Percentiles rank a stretch among this genome's conserved stretches.
Evolutionary conservation across 2,888 invertebrate genomes (phyloP).

Genomic region (Mamestra brassicae): DNA sequence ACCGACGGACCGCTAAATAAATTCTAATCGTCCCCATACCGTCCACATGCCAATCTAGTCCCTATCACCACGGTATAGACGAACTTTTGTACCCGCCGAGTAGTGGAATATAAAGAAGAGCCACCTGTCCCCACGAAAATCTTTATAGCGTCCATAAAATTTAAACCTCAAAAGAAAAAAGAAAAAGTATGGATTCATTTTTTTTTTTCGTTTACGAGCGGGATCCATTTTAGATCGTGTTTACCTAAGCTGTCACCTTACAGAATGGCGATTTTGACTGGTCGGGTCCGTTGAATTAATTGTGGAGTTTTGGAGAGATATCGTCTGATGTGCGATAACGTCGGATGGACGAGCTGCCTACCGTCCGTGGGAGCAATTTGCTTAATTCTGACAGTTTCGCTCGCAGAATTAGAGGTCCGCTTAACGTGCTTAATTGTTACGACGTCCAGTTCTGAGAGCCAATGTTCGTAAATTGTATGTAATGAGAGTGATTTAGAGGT

Average conservation of each 20-base stretch:
- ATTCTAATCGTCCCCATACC: constrained; percentile 82
- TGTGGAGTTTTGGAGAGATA: constrained; percentile 87
- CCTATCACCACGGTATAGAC: constrained; percentile 81
- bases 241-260: constrained; percentile 90
- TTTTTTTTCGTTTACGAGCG: constrained; percentile 84
- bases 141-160: constrained; percentile 90
- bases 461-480: constrained; percentile 67
- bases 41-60: constrained; percentile 84
- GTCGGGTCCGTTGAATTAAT: constrained; percentile 87
- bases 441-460: constrained; percentile 72
- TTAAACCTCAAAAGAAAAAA: constrained; percentile 89
- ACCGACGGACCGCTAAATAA: constrained; percentile 89
- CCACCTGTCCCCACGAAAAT: constrained; percentile 91
- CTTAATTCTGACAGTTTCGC: constrained; percentile 82
- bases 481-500: constrained; percentile 60
- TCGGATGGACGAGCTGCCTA: constrained; percentile 77
- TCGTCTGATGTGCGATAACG: constrained; percentile 87
- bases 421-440: constrained; percentile 81
- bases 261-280: constrained; percentile 90
- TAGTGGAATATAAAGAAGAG: constrained; percentile 89
- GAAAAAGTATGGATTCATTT: constrained; percentile 83
- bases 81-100: constrained; percentile 79
- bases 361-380: constrained; percentile 82
- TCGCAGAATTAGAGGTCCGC: constrained; percentile 74
- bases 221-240: constrained; percentile 89